phyloP scores from a whole-genome alignment of 1,140 invertebrate genomes.

The Hycleus phaleratus region DNA sequence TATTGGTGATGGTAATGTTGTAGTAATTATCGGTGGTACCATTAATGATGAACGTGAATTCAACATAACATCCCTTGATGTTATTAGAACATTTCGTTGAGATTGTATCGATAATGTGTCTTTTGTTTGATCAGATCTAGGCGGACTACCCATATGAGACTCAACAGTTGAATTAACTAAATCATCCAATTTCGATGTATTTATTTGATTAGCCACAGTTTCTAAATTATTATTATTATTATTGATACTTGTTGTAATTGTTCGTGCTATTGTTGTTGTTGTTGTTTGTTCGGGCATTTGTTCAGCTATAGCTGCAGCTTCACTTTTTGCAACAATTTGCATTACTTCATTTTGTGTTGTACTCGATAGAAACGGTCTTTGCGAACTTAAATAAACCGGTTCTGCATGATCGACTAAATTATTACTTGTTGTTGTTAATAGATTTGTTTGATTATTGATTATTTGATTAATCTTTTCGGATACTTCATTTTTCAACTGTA shows the following conservation, averaged over 20 bases:
- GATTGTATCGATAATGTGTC: conserved; percentile 33
- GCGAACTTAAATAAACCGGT: conserved; percentile 19
- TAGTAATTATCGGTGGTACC: conserved; percentile 30
- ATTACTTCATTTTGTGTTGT: conserved; percentile 16
- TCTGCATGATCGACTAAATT: neutral
- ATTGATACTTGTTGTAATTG: conserved; percentile 37
- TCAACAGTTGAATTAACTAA: conserved; percentile 57
- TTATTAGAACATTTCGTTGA: conserved; percentile 44
- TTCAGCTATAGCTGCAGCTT: conserved; percentile 45
- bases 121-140: conserved; percentile 29
- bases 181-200: conserved; percentile 50
- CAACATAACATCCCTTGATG: conserved; percentile 48
- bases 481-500: conserved; percentile 5
- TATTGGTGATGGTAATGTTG: conserved; percentile 21
- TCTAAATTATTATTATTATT: conserved; percentile 35
- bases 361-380: conserved; percentile 16
- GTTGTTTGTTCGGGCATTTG: conserved; percentile 35
- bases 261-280: conserved; percentile 43
- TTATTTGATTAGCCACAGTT: conserved; percentile 43
- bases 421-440: neutral
- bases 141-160: conserved; percentile 43
- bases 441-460: neutral
- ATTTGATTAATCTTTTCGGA: conserved; percentile 5
- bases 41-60: conserved; percentile 37
- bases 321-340: conserved; percentile 35